Percentiles rank a stretch among this genome's conserved stretches.
phyloP scores from a whole-genome alignment of 1,140 invertebrate genomes.

The Rhopalosiphum maidis region DNA sequence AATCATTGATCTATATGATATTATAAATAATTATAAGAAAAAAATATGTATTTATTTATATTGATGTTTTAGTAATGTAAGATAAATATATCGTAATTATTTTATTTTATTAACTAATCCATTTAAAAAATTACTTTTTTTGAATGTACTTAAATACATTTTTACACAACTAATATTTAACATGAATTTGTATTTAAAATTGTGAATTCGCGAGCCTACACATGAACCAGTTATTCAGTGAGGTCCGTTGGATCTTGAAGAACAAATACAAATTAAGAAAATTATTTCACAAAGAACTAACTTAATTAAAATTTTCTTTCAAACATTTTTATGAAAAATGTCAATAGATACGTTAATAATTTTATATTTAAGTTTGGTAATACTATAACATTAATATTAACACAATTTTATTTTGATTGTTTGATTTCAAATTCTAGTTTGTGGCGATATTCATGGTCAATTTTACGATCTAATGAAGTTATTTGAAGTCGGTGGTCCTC shows the following conservation, averaged over 20 bases:
- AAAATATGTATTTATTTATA: no score
- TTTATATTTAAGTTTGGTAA: neutral
- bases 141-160: no score
- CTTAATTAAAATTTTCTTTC: neutral
- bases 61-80: no score
- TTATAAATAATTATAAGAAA: no score
- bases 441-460: conserved; percentile 99
- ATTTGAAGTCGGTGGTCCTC: conserved; percentile 98
- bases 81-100: no score
- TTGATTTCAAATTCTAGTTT: conserved; percentile 74
- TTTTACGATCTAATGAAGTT: conserved; percentile 99
- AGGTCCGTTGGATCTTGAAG: neutral
- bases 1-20: no score
- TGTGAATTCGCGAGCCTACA: neutral
- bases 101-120: no score
- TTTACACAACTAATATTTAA: neutral
- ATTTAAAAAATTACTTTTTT: no score
- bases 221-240: no score
- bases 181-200: neutral
- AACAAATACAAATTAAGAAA: neutral
- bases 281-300: neutral
- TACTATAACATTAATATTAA: neutral
- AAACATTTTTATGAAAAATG: neutral
- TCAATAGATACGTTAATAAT: neutral
- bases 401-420: neutral